Percentiles rank a stretch among this genome's conserved stretches.
Conservation (phyloP, 2,888 invertebrate species). For the Rhaphigaster nebulosa region DNA sequence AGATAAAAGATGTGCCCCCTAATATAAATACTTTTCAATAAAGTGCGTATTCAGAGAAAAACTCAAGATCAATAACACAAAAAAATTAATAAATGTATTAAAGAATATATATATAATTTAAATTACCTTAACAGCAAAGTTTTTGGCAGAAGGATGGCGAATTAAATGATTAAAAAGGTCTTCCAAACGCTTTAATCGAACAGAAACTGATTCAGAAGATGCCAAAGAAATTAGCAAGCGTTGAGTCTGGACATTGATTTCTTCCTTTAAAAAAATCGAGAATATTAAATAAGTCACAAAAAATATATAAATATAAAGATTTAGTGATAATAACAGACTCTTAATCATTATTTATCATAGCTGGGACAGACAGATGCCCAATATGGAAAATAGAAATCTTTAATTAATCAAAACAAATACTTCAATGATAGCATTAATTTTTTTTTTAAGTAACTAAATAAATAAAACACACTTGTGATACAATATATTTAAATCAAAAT, state of each 20-base stretch:
- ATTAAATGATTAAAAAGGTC: conserved; percentile 81
- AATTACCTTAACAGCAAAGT: conserved; percentile 79
- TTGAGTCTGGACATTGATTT: conserved; percentile 76
- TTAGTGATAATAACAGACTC: neutral
- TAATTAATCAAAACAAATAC: neutral
- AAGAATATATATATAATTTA: no score
- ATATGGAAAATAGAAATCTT: neutral
- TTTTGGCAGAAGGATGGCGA: conserved; percentile 80
- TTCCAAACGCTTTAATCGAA: conserved; percentile 76
- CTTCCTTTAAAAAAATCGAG: conserved; percentile 66
- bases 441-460: neutral
- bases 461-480: neutral
- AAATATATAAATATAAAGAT: neutral
- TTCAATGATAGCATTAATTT: neutral
- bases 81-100: no score
- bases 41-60: no score
- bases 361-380: neutral
- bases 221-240: conserved; percentile 77
- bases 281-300: neutral
- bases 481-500: neutral
- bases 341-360: neutral
- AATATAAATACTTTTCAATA: no score
- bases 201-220: conserved; percentile 73
- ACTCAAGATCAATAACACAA: no score
- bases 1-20: no score